A percentile compares a stretch with the other conserved stretches of the same genome.
Conservation (phyloP, 2,888 invertebrate species). For the Cryptophagus acutangulus region DNA sequence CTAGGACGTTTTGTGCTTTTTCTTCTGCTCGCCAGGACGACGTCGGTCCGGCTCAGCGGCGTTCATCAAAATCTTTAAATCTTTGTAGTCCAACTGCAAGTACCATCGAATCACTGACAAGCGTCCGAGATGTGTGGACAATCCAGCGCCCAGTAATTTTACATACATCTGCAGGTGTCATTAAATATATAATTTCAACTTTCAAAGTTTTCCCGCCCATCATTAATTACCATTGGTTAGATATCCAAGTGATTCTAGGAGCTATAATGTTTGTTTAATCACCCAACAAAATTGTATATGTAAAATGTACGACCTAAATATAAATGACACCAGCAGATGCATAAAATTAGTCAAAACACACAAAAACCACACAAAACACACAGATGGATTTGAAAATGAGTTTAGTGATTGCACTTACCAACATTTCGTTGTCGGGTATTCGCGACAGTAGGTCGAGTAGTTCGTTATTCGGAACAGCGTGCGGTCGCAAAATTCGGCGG, state of each 20-base stretch:
- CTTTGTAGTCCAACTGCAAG: constrained; percentile 63
- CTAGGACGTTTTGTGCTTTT: constrained; percentile 67
- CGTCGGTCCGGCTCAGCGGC: constrained; percentile 53
- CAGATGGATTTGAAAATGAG: constrained; percentile 22
- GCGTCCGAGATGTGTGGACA: constrained; percentile 41
- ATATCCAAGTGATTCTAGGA: no score
- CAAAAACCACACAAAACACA: constrained; percentile 10
- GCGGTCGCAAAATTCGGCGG: constrained; percentile 84
- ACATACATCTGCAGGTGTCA: constrained; percentile 41
- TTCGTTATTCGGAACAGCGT: constrained; percentile 96
- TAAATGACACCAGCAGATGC: constrained; percentile 27
- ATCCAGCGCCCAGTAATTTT: constrained; percentile 41
- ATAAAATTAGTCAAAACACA: constrained; percentile 21
- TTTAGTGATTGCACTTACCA: constrained; percentile 78
- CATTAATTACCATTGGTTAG: no score
- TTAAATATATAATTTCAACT: no score
- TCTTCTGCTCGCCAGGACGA: constrained; percentile 62
- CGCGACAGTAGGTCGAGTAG: constrained; percentile 89
- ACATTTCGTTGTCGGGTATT: constrained; percentile 89
- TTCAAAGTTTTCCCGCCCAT: no score
- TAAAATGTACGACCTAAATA: neutral
- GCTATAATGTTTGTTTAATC: no score
- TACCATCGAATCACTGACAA: constrained; percentile 44
- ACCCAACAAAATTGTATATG: neutral
- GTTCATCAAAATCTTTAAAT: constrained; percentile 61